A percentile compares a stretch with the other conserved stretches of the same genome.
These are phyloP conservation scores for Phaethornis superciliosus DNA, from an alignment of 2,113 vertebrate genomes.

Conservation along the genomic window DNA sequence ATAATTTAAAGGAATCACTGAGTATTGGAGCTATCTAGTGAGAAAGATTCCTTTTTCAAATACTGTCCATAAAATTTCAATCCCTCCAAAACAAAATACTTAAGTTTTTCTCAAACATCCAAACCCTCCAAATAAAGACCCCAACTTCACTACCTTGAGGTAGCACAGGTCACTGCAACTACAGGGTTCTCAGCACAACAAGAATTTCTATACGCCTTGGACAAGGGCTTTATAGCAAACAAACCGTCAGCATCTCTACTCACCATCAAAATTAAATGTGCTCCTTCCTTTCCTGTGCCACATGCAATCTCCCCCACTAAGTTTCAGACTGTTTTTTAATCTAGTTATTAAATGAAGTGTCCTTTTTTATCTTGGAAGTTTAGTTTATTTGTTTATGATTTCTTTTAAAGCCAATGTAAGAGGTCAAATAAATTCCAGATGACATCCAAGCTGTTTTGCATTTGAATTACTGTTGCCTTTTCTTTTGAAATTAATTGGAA, in stretches of 20 bases:
- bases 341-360: conserved; percentile 29
- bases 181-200: background rate
- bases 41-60: background rate
- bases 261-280: background rate
- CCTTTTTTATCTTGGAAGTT: conserved; percentile 30
- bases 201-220: background rate
- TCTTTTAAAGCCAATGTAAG: conserved; percentile 24
- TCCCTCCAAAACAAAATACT: background rate
- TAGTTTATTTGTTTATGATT: conserved; percentile 57
- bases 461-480: background rate
- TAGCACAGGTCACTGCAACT: background rate
- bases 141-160: background rate
- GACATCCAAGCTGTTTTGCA: background rate
- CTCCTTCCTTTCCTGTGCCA: conserved; percentile 37
- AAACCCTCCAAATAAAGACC: background rate
- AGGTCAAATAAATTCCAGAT: conserved; percentile 65
- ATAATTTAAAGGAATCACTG: background rate
- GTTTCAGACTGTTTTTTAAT: conserved; percentile 23
- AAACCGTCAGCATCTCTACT: background rate
- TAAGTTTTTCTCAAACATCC: rapidly evolving
- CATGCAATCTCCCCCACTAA: conserved; percentile 6
- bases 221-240: background rate
- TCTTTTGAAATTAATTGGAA: conserved; percentile 25
- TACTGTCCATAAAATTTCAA: background rate
- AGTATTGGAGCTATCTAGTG: background rate